Evolutionary conservation across 2,113 vertebrate species (phyloP).

Genomic region (Progne subis): DNA sequence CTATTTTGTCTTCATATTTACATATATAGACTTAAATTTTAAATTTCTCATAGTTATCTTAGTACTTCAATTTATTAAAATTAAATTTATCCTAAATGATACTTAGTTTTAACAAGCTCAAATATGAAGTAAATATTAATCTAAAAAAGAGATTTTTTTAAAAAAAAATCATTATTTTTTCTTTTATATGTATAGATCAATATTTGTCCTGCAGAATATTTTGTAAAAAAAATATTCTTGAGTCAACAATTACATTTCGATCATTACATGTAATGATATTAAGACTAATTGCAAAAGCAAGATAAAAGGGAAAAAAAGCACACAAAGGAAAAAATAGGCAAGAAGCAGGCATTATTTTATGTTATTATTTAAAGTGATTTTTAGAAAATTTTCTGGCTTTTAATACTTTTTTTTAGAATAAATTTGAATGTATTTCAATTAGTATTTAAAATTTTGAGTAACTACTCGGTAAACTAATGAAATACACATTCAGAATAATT

Average conservation of each 20-base stretch:
- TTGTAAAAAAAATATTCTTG: background rate
- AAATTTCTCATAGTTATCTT: background rate
- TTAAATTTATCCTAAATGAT: background rate
- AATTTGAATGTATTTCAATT: background rate
- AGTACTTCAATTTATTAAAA: background rate
- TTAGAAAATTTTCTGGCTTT: background rate
- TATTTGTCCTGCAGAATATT: background rate
- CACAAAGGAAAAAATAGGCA: rapidly evolving
- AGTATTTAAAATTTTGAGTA: background rate
- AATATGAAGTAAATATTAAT: background rate
- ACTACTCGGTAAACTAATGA: background rate
- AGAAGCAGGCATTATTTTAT: background rate
- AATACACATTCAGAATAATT: background rate
- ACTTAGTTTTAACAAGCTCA: background rate
- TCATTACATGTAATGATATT: background rate
- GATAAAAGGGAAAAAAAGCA: background rate
- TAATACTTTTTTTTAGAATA: background rate
- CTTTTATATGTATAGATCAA: background rate
- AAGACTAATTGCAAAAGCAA: background rate
- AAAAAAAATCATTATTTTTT: background rate
- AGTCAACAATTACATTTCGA: background rate
- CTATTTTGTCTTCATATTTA: background rate
- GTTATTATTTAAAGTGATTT: background rate
- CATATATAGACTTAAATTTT: background rate
- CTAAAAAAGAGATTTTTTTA: background rate